Base-by-base conservation (phyloP, 2,888 invertebrate genomes). In the Cataglyphis rosenhaueri region DNA sequence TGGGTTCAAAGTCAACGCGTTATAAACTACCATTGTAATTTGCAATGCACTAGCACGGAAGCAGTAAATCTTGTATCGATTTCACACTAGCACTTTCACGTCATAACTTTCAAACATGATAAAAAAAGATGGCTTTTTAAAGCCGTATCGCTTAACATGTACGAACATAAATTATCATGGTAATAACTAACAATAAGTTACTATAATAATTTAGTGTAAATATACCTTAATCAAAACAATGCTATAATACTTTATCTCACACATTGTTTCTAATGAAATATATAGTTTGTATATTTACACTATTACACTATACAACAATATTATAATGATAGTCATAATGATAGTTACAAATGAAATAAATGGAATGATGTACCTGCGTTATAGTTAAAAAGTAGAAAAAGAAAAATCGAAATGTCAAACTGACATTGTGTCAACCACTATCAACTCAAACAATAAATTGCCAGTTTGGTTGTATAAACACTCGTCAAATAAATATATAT, bases 21-120 rank as follows among this genome's bases (percentile, higher is more conserved):
- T 41, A 70, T 41, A 25, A 79, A 79, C 59, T 44, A 71, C 18
- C 15, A n/a, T n/a, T 68, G 48, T 64, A 52, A 64, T 64, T 32
- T 52, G 21, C 48, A 35, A 62, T 21, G 25, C 21, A 10, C 44
- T 18, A 32, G 21, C 15, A 18, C 8, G n/a, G 62, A 21, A 61
- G 15, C n/a, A 41, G 18, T 75, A 48, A 64, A 64, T 64, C 15
- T 75, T 61, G 15, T 29, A 55, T 74, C 15, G 61, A 61, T 41
- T 41, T 32, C 8, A 52, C n/a, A 48, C 41, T 5, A 29, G 29
- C 15, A 25, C 8, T 41, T 41, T 38, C n/a, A 35, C 10, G 29
- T 61, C 52, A n/a, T 52, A 52, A n/a, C 8, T 52, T 52, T 52
- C 44, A n/a, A n/a, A 52, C n/a, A n/a, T 52, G 52, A 52, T n/a